Conservation (phyloP, 2,113 vertebrate genomes). For the Neoarius graeffei region DNA sequence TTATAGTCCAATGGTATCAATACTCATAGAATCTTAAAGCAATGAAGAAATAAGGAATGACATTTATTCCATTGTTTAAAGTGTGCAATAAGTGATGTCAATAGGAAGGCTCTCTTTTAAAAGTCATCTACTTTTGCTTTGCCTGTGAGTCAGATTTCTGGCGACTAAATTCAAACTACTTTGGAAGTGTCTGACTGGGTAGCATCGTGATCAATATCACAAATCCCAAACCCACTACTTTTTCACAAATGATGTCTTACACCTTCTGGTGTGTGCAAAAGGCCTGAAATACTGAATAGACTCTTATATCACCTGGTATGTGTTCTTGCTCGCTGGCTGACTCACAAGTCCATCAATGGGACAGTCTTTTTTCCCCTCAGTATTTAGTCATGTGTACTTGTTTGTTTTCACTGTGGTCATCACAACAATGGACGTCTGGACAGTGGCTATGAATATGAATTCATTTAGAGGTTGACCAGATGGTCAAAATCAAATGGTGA, state of each 20-base stretch:
- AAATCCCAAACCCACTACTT: background rate
- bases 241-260: background rate
- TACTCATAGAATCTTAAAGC: background rate
- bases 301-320: slow-evolving; percentile 26
- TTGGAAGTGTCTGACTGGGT: background rate
- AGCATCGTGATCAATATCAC: background rate
- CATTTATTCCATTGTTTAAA: background rate
- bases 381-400: slow-evolving; percentile 48
- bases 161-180: background rate
- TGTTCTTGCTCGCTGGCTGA: slow-evolving; percentile 41
- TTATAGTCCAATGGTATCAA: background rate
- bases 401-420: slow-evolving; percentile 39
- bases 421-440: slow-evolving; percentile 37
- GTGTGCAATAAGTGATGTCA: background rate
- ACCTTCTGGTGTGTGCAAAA: background rate
- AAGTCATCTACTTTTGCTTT: background rate
- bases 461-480: slow-evolving; percentile 38
- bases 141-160: background rate
- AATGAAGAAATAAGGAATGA: too few species aligned
- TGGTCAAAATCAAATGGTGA: slow-evolving; percentile 38
- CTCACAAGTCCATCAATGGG: slow-evolving; percentile 50
- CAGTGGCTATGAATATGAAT: slow-evolving; percentile 35
- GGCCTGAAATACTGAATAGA: background rate
- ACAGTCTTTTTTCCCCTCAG: background rate
- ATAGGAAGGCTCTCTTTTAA: background rate